phyloP scores from a whole-genome alignment of 2,888 invertebrate genomes.

The Blera fallax region DNA sequence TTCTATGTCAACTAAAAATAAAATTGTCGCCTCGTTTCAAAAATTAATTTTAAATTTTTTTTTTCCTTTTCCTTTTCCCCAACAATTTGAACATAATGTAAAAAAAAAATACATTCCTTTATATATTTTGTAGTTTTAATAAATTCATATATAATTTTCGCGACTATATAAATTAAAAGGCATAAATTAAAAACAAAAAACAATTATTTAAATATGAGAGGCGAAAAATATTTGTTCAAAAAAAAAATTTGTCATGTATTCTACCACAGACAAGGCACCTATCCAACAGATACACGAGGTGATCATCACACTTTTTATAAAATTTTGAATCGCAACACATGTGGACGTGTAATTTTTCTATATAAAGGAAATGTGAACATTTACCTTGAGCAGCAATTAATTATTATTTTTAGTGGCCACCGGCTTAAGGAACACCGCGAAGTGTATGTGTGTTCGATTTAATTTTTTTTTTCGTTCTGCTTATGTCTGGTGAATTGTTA shows the following conservation, averaged over 20 bases:
- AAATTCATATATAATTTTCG: neutral
- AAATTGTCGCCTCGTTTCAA: slow-evolving; percentile 56
- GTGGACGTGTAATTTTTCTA: neutral
- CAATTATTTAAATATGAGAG: slow-evolving; percentile 30
- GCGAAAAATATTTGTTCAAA: neutral
- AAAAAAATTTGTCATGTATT: neutral
- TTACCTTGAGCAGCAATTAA: slow-evolving; percentile 58
- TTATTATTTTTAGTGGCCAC: slow-evolving; percentile 41
- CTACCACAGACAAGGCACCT: neutral
- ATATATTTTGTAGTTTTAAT: neutral
- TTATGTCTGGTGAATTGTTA: slow-evolving; percentile 37
- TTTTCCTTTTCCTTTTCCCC: neutral
- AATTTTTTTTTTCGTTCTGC: no score
- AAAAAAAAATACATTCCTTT: neutral
- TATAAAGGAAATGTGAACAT: slow-evolving; percentile 35
- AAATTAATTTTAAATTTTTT: slow-evolving; percentile 52
- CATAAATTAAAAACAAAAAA: slow-evolving; percentile 46
- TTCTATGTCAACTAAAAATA: slow-evolving; percentile 70
- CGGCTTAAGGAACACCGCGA: slow-evolving; percentile 25
- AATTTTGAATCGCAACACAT: no score
- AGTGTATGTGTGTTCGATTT: neutral
- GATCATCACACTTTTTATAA: neutral
- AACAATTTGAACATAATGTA: slow-evolving; percentile 42
- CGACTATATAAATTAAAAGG: neutral
- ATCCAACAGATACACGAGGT: neutral